Evolutionary conservation across 2,888 invertebrate species (phyloP).

Genomic region (Sinopyrophorus schimmeli): DNA sequence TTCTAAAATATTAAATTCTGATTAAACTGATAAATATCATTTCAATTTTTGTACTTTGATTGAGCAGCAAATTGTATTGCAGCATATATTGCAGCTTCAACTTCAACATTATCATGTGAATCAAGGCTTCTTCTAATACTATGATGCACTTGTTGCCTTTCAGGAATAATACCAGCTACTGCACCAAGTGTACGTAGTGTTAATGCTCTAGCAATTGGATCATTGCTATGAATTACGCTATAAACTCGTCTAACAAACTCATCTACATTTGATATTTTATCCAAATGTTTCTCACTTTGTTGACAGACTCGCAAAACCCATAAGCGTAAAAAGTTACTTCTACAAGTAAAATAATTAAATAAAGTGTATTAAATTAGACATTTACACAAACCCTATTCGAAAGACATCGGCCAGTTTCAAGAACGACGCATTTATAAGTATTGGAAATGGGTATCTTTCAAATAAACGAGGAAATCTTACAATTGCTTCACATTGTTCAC

Average conservation of each 20-base stretch:
- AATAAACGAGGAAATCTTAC: slow-evolving; percentile 92
- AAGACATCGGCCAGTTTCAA: slow-evolving; percentile 95
- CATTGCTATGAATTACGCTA: slow-evolving; percentile 95
- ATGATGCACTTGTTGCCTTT: slow-evolving; percentile 93
- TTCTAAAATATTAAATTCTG: too few species aligned
- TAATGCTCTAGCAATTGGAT: slow-evolving; percentile 91
- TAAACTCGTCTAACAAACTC: slow-evolving; percentile 90
- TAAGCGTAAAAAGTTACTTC: slow-evolving; percentile 88
- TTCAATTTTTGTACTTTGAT: too few species aligned
- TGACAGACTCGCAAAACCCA: slow-evolving; percentile 93
- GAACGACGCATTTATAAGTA: slow-evolving; percentile 94
- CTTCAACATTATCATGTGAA: slow-evolving; percentile 94
- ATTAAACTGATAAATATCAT: too few species aligned
- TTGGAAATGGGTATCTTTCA: slow-evolving; percentile 97
- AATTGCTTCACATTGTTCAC: slow-evolving; percentile 97
- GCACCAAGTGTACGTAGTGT: slow-evolving; percentile 89
- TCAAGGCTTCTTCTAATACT: slow-evolving; percentile 89
- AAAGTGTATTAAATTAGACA: background rate
- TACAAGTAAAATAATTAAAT: slow-evolving; percentile 44
- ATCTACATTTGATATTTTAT: slow-evolving; percentile 94
- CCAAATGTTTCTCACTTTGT: slow-evolving; percentile 93
- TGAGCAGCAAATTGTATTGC: slow-evolving; percentile 93
- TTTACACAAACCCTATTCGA: slow-evolving; percentile 65
- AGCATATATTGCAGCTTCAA: slow-evolving; percentile 94
- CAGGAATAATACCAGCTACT: slow-evolving; percentile 90